Base-by-base conservation (phyloP, 2,888 invertebrate species). In the Megalurothrips usitatus region DNA sequence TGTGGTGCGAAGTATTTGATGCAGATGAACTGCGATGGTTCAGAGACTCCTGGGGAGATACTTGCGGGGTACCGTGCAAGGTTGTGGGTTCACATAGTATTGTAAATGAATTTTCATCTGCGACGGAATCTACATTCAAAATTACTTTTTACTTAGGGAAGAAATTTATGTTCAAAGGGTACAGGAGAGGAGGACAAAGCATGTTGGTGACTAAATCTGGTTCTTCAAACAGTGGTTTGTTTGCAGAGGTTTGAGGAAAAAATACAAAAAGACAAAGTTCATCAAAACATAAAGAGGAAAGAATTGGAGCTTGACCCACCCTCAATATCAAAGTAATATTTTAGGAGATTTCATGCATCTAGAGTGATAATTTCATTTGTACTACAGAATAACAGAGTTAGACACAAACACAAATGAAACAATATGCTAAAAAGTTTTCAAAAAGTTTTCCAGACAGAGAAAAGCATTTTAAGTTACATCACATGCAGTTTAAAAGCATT, bases 1-100 rank as follows among this genome's bases (percentile, higher is more conserved):
- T 75, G 68, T 75, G 23, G 68, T 75, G 68, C 68, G 26, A 75
- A 75, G 68, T 75, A 75, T 26, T 75, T 75, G 68, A 26, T 75
- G 68, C 26, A 75, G 68, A 26, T 75, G 68, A 75, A 75, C 68
- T 75, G 68, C 68, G 68, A 26, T 75, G 68, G 26, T 75, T 17
- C 58, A 58, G 58, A 14, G 58, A 58, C 58, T 58, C 58, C 19
- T 58, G 58, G 6, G 58, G 68, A 26, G 68, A 75, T 26, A 26
- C 68, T 75, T 75, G 68, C 23, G 68, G 68, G 68, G 11, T 75
- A 75, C 68, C 68, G 68, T 75, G 68, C 68, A 75, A 26, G 68
- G 26, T 26, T 26, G 68, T 26, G 26, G 68, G 23, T 75, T 75
- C 23, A 26, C 68, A 26, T 11, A 26, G 68, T 26, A 26, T 75